Conservation (phyloP, 2,888 invertebrate genomes). For the Ormyrus pomaceus region DNA sequence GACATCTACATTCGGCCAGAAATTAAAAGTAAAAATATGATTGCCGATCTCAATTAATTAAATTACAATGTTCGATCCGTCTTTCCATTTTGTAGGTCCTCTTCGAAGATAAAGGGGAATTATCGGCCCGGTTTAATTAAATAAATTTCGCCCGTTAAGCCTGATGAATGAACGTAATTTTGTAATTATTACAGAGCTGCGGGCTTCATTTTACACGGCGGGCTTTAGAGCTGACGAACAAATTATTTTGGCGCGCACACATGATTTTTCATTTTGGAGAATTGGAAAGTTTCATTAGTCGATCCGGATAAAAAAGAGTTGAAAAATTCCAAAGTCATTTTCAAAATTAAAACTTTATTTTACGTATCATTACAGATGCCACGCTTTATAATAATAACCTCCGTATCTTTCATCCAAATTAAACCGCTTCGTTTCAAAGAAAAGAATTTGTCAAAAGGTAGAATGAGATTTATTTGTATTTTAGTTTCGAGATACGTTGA, state of each 20-base stretch:
- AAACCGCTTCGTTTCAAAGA: no score
- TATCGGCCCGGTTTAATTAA: slow-evolving; percentile 41
- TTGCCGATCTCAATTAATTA: slow-evolving; percentile 51
- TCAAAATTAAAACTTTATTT: no score
- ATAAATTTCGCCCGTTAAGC: slow-evolving; percentile 9
- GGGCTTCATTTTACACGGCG: not conserved
- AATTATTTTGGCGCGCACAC: not conserved
- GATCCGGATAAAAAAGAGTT: not conserved
- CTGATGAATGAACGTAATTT: slow-evolving; percentile 34
- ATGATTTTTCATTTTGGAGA: not conserved
- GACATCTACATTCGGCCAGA: slow-evolving; percentile 46
- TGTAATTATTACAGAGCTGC: slow-evolving; percentile 3
- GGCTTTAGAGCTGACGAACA: not conserved
- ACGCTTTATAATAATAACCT: no score
- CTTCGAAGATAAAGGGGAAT: slow-evolving; percentile 17
- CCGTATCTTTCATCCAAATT: no score
- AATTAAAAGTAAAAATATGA: slow-evolving; percentile 56
- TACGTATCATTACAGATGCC: no score
- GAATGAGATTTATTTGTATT: no score
- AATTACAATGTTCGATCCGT: slow-evolving; percentile 47
- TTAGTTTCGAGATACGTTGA: no score
- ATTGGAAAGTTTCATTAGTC: not conserved
- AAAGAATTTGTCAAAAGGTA: no score
- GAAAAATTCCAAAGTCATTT: no score
- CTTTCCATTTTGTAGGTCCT: not conserved